Evolutionary conservation across 2,888 invertebrate genomes (phyloP).

Genomic region (Proisotoma minuta): DNA sequence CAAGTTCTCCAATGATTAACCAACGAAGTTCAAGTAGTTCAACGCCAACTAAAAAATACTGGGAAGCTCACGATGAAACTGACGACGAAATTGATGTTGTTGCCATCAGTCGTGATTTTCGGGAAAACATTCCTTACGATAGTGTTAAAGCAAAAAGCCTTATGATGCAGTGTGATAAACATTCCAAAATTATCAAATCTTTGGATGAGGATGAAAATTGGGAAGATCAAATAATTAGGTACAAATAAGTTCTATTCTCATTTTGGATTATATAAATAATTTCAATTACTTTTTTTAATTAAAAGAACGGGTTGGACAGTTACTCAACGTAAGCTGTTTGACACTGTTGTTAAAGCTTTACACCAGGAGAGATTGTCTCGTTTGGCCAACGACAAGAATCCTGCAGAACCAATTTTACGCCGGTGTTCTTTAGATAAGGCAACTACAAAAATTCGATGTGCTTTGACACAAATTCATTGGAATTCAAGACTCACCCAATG

Average conservation of each 20-base stretch:
- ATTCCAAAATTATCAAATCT: constrained; percentile 60
- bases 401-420: constrained; percentile 64
- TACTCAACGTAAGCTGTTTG: constrained; percentile 63
- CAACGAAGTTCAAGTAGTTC: too few species aligned
- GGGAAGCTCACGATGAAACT: constrained; percentile 45
- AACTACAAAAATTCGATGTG: constrained; percentile 61
- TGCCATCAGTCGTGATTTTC: constrained; percentile 50
- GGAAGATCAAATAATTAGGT: constrained; percentile 66
- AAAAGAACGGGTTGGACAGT: constrained; percentile 61
- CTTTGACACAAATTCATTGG: constrained; percentile 69
- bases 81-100: constrained; percentile 54
- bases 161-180: constrained; percentile 69
- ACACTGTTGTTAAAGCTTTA: constrained; percentile 61
- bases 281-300: constrained; percentile 36
- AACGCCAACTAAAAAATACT: constrained; percentile 4
- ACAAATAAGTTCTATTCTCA: constrained; percentile 42
- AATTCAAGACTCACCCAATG: constrained; percentile 68
- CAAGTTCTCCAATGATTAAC: neutral
- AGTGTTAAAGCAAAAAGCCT: constrained; percentile 57
- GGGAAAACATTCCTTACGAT: constrained; percentile 58
- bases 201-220: constrained; percentile 60
- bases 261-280: neutral
- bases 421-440: constrained; percentile 68
- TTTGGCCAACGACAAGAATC: constrained; percentile 58
- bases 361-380: constrained; percentile 64